Evolutionary conservation across 2,797 vertebrate species (phyloP).

Genomic region (Pseudochirops cupreus): DNA sequence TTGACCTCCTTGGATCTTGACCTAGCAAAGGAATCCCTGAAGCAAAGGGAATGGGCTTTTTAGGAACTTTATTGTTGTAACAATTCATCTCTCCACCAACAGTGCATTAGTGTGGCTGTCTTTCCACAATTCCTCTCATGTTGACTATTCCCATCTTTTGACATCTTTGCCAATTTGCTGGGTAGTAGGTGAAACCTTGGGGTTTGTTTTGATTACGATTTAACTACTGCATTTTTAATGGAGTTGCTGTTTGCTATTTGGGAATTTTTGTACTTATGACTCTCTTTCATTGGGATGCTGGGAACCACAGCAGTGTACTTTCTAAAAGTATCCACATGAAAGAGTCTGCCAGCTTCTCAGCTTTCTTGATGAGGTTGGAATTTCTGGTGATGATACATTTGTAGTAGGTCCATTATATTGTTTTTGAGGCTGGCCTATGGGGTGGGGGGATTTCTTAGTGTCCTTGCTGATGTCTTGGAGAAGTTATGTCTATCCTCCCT

Average conservation of each 20-base stretch:
- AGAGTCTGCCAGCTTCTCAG: too few species aligned
- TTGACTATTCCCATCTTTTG: not conserved
- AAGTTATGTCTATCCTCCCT: not conserved
- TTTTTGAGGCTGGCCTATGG: conserved; percentile 38
- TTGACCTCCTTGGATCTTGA: not conserved
- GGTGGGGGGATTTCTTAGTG: conserved; percentile 23
- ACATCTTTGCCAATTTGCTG: not conserved
- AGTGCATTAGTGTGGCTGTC: not conserved
- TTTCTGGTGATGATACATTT: conserved; percentile 51
- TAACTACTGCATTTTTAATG: conserved; percentile 51
- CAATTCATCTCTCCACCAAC: not conserved
- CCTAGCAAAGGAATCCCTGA: not conserved
- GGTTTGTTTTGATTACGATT: not conserved
- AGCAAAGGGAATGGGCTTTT: not conserved
- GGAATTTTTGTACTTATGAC: conserved; percentile 29
- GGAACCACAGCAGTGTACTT: conserved; percentile 52
- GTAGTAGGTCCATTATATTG: conserved; percentile 46
- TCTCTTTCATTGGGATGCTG: conserved; percentile 39
- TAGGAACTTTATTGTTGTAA: not conserved
- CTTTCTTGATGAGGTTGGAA: conserved; percentile 45
- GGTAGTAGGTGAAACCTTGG: not conserved
- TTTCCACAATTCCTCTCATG: not conserved
- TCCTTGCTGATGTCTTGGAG: conserved; percentile 7
- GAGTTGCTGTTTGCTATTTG: conserved; percentile 24
- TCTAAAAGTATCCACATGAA: too few species aligned